Evolutionary conservation across 1,140 invertebrate genomes (phyloP).

Genomic region (Carcinoscorpius rotundicauda): DNA sequence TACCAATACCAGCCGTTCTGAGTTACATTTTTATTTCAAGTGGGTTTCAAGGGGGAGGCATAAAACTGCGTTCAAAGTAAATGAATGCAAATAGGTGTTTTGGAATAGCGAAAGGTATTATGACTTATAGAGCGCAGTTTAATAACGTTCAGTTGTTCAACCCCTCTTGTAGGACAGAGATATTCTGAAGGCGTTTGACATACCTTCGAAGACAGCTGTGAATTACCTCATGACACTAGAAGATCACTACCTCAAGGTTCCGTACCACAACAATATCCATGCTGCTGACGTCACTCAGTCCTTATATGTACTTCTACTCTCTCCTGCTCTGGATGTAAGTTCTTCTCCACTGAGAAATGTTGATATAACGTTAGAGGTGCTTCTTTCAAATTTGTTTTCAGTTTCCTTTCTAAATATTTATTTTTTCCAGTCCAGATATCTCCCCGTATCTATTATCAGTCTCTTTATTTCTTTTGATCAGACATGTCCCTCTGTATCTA

Average conservation of each 20-base stretch:
- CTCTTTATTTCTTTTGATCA: too few species aligned
- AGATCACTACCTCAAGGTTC: conserved; percentile 92
- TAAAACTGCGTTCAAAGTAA: not conserved
- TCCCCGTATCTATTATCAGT: too few species aligned
- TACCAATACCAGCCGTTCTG: not conserved
- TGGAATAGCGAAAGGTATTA: not conserved
- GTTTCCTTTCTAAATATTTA: too few species aligned
- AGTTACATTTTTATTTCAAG: not conserved
- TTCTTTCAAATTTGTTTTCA: too few species aligned
- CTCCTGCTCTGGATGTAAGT: conserved; percentile 49
- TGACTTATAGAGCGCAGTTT: conserved; percentile 12
- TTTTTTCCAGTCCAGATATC: too few species aligned
- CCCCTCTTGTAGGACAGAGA: conserved; percentile 58
- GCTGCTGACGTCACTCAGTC: conserved; percentile 92
- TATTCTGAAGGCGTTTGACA: conserved; percentile 82
- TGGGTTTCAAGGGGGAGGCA: not conserved
- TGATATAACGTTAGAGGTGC: too few species aligned
- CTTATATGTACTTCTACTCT: conserved; percentile 79
- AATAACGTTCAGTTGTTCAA: not conserved
- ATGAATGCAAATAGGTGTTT: not conserved
- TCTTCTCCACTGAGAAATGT: not conserved
- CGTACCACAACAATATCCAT: conserved; percentile 91
- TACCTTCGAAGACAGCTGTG: conserved; percentile 83
- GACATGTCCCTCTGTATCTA: too few species aligned
- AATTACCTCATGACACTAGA: conserved; percentile 95